Conservation (phyloP, 2,888 invertebrate genomes). For the Tuberolachnus salignus region DNA sequence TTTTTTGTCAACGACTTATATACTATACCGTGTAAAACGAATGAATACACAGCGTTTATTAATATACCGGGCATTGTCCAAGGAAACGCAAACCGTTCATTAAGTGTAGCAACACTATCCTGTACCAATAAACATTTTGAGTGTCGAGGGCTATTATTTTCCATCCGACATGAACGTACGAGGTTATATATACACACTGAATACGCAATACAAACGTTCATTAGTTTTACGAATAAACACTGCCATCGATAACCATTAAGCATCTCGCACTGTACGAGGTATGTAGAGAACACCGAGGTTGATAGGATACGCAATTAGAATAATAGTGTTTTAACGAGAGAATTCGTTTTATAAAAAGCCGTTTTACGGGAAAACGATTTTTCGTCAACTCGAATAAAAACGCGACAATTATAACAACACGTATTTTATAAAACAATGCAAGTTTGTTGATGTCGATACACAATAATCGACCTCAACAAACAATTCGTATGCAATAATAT, state of each 20-base stretch:
- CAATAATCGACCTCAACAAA: not conserved
- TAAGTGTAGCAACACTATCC: not conserved
- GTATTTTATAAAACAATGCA: not conserved
- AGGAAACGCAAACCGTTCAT: not conserved
- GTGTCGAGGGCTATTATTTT: not conserved
- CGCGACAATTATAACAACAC: not conserved
- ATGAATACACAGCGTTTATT: too few relatives aligned
- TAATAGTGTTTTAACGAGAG: not conserved
- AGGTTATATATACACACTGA: not conserved
- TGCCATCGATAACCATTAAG: not conserved
- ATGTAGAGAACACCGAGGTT: too few relatives aligned
- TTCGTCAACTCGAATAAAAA: too few relatives aligned
- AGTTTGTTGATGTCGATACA: not conserved
- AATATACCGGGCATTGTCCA: not conserved
- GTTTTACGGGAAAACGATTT: not conserved
- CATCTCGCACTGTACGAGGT: not conserved
- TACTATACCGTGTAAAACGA: too few relatives aligned
- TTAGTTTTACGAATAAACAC: not conserved
- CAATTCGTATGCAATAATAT: too few relatives aligned
- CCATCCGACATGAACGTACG: too few relatives aligned
- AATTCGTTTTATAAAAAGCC: not conserved
- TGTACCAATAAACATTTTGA: not conserved
- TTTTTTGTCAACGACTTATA: too few relatives aligned
- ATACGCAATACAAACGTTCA: not conserved
- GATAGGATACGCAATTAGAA: too few relatives aligned